phyloP scores from a whole-genome alignment of 2,888 invertebrate genomes.

The Poecilus cupreus region DNA sequence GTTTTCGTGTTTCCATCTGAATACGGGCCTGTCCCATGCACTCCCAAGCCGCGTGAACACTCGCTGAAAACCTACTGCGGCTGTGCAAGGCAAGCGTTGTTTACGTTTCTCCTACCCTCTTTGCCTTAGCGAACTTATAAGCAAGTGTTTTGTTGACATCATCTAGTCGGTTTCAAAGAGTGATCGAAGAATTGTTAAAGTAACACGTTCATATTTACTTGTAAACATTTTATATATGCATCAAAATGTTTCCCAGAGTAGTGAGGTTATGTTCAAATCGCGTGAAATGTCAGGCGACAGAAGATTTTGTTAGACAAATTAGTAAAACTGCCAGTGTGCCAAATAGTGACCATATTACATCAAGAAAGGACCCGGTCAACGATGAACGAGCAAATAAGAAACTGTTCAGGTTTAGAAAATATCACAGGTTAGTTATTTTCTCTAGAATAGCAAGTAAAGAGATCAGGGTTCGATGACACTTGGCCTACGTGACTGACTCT shows the following conservation, averaged over 20 bases:
- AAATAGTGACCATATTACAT: constrained; percentile 77
- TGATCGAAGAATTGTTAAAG: background rate
- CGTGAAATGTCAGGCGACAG: constrained; percentile 67
- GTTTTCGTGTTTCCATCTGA: too few relatives aligned
- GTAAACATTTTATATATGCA: background rate
- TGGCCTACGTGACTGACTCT: constrained; percentile 56
- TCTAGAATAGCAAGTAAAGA: background rate
- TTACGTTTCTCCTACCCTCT: constrained; percentile 47
- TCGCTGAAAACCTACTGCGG: background rate
- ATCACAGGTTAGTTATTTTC: constrained; percentile 72
- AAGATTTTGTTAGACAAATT: constrained; percentile 70
- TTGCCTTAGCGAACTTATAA: constrained; percentile 62
- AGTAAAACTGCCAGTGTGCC: constrained; percentile 78
- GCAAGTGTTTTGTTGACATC: constrained; percentile 54
- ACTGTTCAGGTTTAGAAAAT: constrained; percentile 75
- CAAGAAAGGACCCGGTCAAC: constrained; percentile 70
- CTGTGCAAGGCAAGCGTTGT: constrained; percentile 23
- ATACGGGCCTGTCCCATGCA: constrained; percentile 57
- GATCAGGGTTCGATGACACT: constrained; percentile 53
- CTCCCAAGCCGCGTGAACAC: constrained; percentile 33
- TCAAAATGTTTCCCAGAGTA: constrained; percentile 62
- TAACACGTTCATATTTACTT: constrained; percentile 4
- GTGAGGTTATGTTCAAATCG: constrained; percentile 65
- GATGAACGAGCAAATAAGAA: constrained; percentile 73
- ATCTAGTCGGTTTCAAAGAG: constrained; percentile 42